A percentile compares a stretch with the other conserved stretches of the same genome.
phyloP scores from a whole-genome alignment of 2,797 vertebrate genomes.

The Picus viridis region DNA sequence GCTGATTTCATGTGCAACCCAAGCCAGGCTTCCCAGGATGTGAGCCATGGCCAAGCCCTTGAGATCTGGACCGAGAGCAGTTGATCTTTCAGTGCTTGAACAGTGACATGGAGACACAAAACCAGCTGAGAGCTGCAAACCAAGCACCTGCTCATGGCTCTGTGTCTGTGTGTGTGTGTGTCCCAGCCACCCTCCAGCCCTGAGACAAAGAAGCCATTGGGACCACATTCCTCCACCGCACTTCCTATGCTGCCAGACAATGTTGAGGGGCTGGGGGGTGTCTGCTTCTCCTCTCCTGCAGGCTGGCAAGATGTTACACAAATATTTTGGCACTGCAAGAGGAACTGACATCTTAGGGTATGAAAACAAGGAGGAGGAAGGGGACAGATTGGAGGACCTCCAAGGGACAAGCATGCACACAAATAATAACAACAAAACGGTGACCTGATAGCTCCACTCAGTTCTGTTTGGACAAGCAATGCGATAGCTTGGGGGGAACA shows the following conservation, averaged over 20 bases:
- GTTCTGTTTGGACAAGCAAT: neutral
- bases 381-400: neutral
- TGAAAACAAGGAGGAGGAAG: constrained; percentile 39
- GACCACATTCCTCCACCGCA: neutral
- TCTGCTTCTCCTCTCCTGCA: constrained; percentile 53
- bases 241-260: constrained; percentile 55
- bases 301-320: constrained; percentile 60
- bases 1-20: neutral
- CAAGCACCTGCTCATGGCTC: constrained; percentile 53
- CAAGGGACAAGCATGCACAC: neutral
- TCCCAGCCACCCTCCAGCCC: constrained; percentile 10
- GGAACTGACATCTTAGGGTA: constrained; percentile 31
- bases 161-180: neutral
- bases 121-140: neutral
- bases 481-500: neutral
- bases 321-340: constrained; percentile 59
- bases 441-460: neutral
- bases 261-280: neutral
- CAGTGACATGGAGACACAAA: neutral
- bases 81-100: neutral
- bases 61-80: neutral
- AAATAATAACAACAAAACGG: neutral
- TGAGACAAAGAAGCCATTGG: constrained; percentile 52
- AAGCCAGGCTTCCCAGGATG: neutral
- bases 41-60: neutral